These are phyloP conservation scores for Eospalax fontanierii DNA, from an alignment of 2,797 vertebrate genomes.

Conservation along the genomic window DNA sequence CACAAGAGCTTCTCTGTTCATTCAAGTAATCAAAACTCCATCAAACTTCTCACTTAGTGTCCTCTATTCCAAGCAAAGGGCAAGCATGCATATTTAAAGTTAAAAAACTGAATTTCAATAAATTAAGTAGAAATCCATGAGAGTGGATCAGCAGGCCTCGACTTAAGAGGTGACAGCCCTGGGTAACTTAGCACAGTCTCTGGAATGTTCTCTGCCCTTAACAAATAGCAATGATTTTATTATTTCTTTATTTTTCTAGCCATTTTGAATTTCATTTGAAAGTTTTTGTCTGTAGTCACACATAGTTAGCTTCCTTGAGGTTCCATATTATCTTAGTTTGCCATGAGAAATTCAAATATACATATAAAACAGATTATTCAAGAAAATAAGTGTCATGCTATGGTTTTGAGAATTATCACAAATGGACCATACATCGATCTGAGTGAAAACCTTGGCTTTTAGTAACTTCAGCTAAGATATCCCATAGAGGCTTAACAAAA, in stretches of 20 bases:
- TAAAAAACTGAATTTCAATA: constrained; percentile 43
- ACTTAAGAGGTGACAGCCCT: neutral
- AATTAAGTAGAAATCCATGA: neutral
- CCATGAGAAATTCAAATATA: constrained; percentile 27
- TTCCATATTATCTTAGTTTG: constrained; percentile 37
- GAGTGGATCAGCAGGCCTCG: neutral
- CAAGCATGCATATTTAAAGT: neutral
- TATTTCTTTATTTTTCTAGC: neutral
- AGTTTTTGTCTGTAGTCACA: neutral
- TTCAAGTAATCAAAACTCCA: constrained; percentile 20
- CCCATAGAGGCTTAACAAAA: constrained; percentile 80
- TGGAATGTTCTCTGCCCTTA: neutral
- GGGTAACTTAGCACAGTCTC: neutral
- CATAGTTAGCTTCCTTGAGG: neutral
- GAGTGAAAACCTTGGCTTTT: constrained; percentile 64
- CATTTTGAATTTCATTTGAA: neutral
- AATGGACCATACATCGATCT: constrained; percentile 20
- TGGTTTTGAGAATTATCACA: constrained; percentile 48
- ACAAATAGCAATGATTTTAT: neutral
- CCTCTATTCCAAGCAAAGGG: neutral
- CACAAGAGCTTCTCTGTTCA: neutral
- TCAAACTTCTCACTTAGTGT: neutral
- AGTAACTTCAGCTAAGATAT: constrained; percentile 78
- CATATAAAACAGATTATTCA: neutral
- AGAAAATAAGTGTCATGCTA: neutral